These are phyloP conservation scores for Neosalanx taihuensis DNA, from an alignment of 2,797 vertebrate genomes.

Conservation along the genomic window DNA sequence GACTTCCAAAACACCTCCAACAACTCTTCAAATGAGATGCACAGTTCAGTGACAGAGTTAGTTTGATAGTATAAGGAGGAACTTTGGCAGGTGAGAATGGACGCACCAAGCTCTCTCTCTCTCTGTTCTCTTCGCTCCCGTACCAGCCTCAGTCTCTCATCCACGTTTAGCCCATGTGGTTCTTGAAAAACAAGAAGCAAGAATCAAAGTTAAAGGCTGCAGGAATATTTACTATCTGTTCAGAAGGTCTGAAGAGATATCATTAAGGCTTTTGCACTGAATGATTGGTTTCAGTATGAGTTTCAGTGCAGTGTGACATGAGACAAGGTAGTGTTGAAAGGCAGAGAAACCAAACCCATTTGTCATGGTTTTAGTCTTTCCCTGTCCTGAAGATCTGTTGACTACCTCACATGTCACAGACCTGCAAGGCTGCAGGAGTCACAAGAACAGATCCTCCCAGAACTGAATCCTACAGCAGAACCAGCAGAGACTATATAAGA, in stretches of 20 bases:
- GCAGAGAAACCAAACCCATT: background rate
- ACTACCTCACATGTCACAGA: background rate
- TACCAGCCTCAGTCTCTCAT: constrained; percentile 87
- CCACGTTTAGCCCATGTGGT: constrained; percentile 73
- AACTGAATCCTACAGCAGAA: background rate
- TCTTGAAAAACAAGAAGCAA: constrained; percentile 41
- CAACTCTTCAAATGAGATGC: background rate
- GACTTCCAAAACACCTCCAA: background rate
- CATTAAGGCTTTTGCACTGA: background rate
- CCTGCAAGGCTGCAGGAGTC: background rate
- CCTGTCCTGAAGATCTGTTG: background rate
- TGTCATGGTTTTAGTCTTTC: background rate
- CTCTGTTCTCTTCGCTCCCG: constrained; percentile 84
- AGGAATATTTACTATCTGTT: background rate
- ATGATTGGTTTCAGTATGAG: background rate
- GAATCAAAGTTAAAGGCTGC: background rate
- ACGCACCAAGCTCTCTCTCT: constrained; percentile 83
- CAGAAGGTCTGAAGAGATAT: background rate
- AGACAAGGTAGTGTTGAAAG: background rate
- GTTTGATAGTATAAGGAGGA: background rate
- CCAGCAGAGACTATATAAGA: background rate
- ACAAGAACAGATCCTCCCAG: background rate
- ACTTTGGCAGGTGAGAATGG: background rate
- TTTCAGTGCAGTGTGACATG: background rate
- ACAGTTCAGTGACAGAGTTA: background rate